phyloP scores from a whole-genome alignment of 2,888 invertebrate species.

The Patella pellucida region DNA sequence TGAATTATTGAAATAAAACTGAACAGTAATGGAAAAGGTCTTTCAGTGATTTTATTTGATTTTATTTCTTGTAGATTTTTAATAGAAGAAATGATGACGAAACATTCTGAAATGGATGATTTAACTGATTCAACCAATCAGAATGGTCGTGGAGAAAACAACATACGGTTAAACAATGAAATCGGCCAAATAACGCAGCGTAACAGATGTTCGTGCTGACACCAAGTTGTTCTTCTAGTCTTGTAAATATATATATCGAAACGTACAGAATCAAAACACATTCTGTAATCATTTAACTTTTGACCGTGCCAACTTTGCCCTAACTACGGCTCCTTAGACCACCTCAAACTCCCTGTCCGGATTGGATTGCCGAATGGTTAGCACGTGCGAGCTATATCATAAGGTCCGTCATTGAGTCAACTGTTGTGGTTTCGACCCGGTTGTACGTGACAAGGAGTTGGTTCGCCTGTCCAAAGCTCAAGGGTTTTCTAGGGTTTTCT shows the following conservation, averaged over 20 bases:
- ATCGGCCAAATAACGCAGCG: background rate
- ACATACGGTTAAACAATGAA: background rate
- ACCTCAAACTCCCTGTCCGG: slow-evolving; percentile 33
- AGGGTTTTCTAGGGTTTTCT: no score
- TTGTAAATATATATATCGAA: no score
- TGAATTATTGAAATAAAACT: background rate
- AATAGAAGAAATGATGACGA: slow-evolving; percentile 61
- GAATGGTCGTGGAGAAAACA: slow-evolving; percentile 3
- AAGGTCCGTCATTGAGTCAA: no score
- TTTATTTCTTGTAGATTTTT: slow-evolving; percentile 48
- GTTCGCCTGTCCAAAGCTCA: no score
- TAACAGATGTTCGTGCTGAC: slow-evolving; percentile 1
- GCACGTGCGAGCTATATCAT: background rate
- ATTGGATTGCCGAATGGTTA: no score
- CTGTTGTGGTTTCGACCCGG: no score
- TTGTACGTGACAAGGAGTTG: no score
- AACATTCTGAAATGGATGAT: slow-evolving; percentile 56
- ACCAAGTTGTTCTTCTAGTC: no score
- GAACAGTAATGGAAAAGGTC: background rate
- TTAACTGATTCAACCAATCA: slow-evolving; percentile 49
- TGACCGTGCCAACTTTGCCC: no score
- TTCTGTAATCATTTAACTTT: no score
- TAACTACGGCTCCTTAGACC: slow-evolving; percentile 29
- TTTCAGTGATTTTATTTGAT: background rate
- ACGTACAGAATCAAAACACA: no score